Evolutionary conservation across 1,140 invertebrate species (phyloP).

Genomic region (Penaeus japonicus): DNA sequence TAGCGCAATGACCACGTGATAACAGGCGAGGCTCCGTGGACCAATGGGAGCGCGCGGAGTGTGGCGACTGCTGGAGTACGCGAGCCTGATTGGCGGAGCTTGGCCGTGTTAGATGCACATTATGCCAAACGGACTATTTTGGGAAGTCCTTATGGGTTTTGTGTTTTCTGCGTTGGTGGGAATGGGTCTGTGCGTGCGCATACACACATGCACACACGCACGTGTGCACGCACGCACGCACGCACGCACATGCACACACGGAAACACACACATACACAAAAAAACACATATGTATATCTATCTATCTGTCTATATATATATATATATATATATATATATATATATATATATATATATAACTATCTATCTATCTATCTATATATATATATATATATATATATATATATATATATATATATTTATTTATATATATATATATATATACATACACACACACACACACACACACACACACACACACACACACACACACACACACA

Average conservation of each 20-base stretch:
- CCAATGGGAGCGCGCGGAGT: too few relatives aligned
- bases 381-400: background rate
- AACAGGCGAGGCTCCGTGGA: too few relatives aligned
- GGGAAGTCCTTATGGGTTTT: too few relatives aligned
- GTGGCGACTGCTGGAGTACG: too few relatives aligned
- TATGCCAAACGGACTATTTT: too few relatives aligned
- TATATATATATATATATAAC: background rate
- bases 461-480: background rate
- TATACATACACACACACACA: background rate
- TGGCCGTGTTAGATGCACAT: too few relatives aligned
- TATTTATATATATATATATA: background rate
- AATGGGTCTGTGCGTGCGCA: too few relatives aligned
- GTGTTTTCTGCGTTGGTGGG: too few relatives aligned
- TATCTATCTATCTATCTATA: background rate
- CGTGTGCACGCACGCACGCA: background rate
- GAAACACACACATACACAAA: background rate
- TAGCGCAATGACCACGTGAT: too few relatives aligned
- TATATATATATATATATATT: background rate
- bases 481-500: background rate
- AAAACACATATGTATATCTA: background rate
- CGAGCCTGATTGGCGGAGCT: too few relatives aligned
- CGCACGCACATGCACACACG: background rate
- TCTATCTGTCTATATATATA: background rate
- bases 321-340: constrained; percentile 8
- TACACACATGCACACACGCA: background rate